These are phyloP conservation scores for Grammomys surdaster DNA, from an alignment of 2,113 vertebrate genomes.

Conservation along the genomic window DNA sequence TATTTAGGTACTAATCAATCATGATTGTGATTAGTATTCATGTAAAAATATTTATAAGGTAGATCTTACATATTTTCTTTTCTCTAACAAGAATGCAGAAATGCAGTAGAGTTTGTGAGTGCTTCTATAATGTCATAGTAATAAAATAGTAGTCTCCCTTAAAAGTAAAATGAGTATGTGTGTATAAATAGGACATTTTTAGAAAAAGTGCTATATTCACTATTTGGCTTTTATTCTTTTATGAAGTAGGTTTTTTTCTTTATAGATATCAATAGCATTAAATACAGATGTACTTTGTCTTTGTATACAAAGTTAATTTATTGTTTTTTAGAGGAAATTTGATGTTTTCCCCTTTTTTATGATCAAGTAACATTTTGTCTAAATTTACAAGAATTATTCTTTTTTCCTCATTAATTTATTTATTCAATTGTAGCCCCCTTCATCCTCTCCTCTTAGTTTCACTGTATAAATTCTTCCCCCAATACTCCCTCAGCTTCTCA, in stretches of 20 bases:
- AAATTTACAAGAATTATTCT: not conserved
- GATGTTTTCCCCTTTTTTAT: not conserved
- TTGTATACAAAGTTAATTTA: conserved; percentile 23
- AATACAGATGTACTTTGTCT: not conserved
- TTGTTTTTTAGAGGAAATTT: conserved; percentile 35
- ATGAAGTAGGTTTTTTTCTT: not conserved
- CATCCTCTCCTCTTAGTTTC: too few relatives aligned
- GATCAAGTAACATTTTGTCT: not conserved
- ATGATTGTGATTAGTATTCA: not conserved
- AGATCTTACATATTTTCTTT: not conserved
- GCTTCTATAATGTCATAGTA: not conserved
- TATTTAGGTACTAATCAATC: conserved; percentile 30
- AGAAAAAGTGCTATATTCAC: not conserved
- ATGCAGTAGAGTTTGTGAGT: not conserved
- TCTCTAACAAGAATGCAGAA: not conserved
- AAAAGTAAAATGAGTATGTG: not conserved
- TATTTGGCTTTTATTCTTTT: not conserved
- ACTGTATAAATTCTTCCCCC: too few relatives aligned
- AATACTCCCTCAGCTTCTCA: too few relatives aligned
- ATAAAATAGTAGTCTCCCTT: conserved; percentile 13
- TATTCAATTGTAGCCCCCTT: too few relatives aligned
- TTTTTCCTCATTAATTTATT: not conserved
- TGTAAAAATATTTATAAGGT: conserved; percentile 41
- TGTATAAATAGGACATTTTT: not conserved
- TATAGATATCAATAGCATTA: not conserved